Evolutionary conservation across 2,113 vertebrate genomes (phyloP).

Genomic region (Cisticola juncidis): DNA sequence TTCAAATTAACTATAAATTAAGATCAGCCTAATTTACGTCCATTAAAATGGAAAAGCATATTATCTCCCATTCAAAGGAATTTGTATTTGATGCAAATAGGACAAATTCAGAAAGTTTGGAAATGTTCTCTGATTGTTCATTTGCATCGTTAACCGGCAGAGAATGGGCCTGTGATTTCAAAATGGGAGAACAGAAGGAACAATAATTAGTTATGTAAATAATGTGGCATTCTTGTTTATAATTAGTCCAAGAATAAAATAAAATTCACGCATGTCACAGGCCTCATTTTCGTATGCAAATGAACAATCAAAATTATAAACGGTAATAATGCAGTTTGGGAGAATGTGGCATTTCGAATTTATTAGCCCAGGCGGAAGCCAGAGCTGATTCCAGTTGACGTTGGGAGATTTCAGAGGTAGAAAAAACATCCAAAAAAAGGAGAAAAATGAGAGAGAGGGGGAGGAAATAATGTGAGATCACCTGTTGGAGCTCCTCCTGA

Average conservation of each 20-base stretch:
- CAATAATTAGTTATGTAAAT: conserved; percentile 99
- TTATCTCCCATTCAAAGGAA: conserved; percentile 80
- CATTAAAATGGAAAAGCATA: conserved; percentile 82
- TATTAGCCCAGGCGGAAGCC: conserved; percentile 79
- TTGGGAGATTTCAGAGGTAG: conserved; percentile 70
- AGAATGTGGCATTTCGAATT: conserved; percentile 89
- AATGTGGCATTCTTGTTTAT: conserved; percentile 99
- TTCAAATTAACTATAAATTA: conserved; percentile 85
- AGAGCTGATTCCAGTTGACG: conserved; percentile 83
- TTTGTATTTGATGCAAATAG: conserved; percentile 82
- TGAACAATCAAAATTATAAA: conserved; percentile 98
- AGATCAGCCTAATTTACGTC: conserved; percentile 81
- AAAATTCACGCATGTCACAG: conserved; percentile 93
- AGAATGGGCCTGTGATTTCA: conserved; percentile 74
- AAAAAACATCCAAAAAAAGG: not conserved
- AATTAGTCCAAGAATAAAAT: conserved; percentile 94
- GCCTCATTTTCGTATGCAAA: conserved; percentile 99
- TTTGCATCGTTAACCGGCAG: conserved; percentile 71
- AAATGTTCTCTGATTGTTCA: conserved; percentile 80
- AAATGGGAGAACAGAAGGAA: conserved; percentile 93
- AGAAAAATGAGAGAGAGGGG: not conserved
- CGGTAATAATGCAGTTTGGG: conserved; percentile 95
- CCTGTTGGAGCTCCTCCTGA: not conserved
- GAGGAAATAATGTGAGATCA: not conserved
- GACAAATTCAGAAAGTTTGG: conserved; percentile 81